Conservation (phyloP, 2,113 vertebrate species). For the Calidris pugnax region DNA sequence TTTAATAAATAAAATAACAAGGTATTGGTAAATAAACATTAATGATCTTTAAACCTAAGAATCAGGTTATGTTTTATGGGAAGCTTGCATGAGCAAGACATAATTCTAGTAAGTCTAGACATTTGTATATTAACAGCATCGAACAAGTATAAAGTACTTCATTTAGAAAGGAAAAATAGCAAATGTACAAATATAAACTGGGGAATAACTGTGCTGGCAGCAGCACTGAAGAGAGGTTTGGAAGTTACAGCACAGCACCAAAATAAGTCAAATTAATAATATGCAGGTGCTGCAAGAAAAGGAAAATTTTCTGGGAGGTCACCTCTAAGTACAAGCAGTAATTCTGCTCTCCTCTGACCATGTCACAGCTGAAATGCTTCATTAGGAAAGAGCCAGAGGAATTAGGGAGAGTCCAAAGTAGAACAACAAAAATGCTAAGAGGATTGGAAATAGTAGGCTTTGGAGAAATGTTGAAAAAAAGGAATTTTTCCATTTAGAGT, state of each 20-base stretch:
- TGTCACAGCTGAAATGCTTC: neutral
- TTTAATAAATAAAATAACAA: conserved; percentile 86
- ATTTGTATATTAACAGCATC: neutral
- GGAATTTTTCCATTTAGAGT: neutral
- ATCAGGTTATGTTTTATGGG: neutral
- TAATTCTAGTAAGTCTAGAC: neutral
- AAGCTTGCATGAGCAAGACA: neutral
- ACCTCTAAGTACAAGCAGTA: neutral
- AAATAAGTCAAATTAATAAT: conserved; percentile 18
- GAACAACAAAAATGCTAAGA: neutral
- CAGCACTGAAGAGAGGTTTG: neutral
- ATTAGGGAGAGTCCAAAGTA: neutral
- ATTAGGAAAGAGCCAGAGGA: neutral
- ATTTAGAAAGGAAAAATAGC: neutral
- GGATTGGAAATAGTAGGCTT: neutral
- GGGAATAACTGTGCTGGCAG: neutral
- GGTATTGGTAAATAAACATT: conserved; percentile 80
- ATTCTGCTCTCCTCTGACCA: neutral
- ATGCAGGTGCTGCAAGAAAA: neutral
- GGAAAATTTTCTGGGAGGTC: neutral
- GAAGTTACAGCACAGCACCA: neutral
- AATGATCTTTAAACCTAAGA: conserved; percentile 62
- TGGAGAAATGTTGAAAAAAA: neutral
- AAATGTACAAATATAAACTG: neutral
- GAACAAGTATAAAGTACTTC: neutral